phyloP scores from a whole-genome alignment of 2,888 invertebrate genomes.

The Meta bourneti region DNA sequence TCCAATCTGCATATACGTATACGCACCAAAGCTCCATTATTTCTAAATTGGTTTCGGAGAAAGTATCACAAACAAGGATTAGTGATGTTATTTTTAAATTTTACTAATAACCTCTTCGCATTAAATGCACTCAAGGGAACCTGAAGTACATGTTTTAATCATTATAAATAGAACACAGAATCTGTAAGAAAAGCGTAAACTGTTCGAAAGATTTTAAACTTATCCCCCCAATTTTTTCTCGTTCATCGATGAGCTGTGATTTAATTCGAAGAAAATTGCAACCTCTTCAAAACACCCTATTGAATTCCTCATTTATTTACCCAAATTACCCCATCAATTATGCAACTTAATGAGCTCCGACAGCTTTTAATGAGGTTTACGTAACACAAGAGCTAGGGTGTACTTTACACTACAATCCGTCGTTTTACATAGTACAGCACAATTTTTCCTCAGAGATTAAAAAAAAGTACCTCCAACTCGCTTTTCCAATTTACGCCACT shows the following conservation, averaged over 20 bases:
- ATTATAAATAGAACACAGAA: neutral
- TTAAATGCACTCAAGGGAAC: too few species aligned
- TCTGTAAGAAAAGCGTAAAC: neutral
- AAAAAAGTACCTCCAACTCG: too few species aligned
- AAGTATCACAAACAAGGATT: too few species aligned
- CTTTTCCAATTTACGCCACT: too few species aligned
- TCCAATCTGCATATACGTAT: too few species aligned
- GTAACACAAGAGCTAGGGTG: slow-evolving; percentile 12
- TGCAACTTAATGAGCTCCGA: slow-evolving; percentile 33
- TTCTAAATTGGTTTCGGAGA: too few species aligned
- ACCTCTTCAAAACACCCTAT: slow-evolving; percentile 16
- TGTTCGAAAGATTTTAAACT: neutral
- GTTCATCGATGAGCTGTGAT: neutral
- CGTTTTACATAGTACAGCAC: slow-evolving; percentile 24
- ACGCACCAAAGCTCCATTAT: too few species aligned
- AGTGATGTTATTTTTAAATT: too few species aligned
- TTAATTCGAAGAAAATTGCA: slow-evolving; percentile 43
- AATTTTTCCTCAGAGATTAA: neutral
- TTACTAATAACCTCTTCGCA: too few species aligned
- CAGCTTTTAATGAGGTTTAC: slow-evolving; percentile 45
- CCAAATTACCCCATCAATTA: slow-evolving; percentile 54
- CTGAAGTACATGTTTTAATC: too few species aligned
- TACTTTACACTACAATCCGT: slow-evolving; percentile 9
- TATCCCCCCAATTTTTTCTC: neutral
- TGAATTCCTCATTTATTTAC: slow-evolving; percentile 47